phyloP scores from a whole-genome alignment of 2,888 invertebrate genomes.

The Scaeva pyrastri region DNA sequence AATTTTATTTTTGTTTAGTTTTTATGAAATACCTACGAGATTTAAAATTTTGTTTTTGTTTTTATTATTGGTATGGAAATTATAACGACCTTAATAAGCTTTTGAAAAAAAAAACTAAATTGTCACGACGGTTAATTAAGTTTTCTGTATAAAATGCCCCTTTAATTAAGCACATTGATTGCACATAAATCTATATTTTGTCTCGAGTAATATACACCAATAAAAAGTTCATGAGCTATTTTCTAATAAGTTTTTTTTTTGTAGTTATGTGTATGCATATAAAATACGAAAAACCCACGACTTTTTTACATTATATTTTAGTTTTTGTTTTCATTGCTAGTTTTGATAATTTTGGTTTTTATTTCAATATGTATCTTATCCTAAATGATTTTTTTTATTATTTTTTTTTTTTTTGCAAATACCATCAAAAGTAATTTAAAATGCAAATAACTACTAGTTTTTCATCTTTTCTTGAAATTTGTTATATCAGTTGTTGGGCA shows the following conservation, averaged over 20 bases:
- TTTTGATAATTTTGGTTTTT: constrained; percentile 59
- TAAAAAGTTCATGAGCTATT: constrained; percentile 59
- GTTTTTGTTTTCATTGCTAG: constrained; percentile 32
- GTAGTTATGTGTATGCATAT: constrained; percentile 62
- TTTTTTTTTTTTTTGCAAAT: constrained; percentile 46
- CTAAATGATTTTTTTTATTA: constrained; percentile 70
- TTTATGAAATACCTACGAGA: constrained; percentile 5
- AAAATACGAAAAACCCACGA: constrained; percentile 73
- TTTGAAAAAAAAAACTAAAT: background rate
- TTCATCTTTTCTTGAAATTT: constrained; percentile 32
- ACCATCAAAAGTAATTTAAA: constrained; percentile 57
- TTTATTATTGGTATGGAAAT: background rate
- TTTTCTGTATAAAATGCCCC: constrained; percentile 54
- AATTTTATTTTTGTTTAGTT: background rate
- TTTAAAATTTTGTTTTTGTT: constrained; percentile 7
- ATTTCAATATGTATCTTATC: constrained; percentile 64
- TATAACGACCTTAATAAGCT: background rate
- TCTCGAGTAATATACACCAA: constrained; percentile 57
- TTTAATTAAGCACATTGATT: constrained; percentile 61
- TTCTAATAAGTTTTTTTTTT: constrained; percentile 42
- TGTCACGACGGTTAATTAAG: constrained; percentile 4
- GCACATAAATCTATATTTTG: constrained; percentile 27
- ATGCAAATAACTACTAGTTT: constrained; percentile 58
- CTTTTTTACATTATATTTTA: constrained; percentile 54
- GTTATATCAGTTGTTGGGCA: constrained; percentile 60